A percentile compares a stretch with the other conserved stretches of the same genome.
These are phyloP conservation scores for Callorhinus ursinus DNA, from an alignment of 2,113 vertebrate genomes.

Conservation along the genomic window DNA sequence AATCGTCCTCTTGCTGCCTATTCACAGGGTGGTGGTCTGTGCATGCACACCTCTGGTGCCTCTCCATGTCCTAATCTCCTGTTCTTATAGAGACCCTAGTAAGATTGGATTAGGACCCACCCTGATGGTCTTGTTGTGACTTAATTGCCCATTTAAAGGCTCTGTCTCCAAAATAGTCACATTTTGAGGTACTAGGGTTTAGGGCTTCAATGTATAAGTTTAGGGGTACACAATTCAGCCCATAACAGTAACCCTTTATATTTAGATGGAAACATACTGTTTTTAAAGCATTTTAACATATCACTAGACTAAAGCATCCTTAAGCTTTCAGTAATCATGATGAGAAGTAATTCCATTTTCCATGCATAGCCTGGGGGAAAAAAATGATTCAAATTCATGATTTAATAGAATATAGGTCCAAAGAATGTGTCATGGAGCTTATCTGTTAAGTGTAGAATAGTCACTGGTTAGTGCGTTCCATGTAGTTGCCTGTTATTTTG, in stretches of 20 bases:
- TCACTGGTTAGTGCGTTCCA: not conserved
- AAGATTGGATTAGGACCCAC: not conserved
- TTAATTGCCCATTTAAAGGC: not conserved
- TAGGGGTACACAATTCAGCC: not conserved
- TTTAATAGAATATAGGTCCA: not conserved
- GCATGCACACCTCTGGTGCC: not conserved
- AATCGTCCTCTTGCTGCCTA: rapidly evolving
- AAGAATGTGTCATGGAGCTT: not conserved
- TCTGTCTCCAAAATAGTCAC: not conserved
- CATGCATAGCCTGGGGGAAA: not conserved
- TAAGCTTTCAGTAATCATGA: not conserved
- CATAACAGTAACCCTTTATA: not conserved
- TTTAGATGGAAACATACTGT: not conserved
- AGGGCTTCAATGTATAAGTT: not conserved
- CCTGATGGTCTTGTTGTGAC: not conserved
- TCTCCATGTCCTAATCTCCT: not conserved
- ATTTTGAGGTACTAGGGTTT: not conserved
- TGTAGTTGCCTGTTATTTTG: not conserved
- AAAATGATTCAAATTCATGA: not conserved
- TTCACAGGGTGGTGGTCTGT: not conserved
- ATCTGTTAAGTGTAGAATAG: not conserved
- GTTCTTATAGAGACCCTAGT: not conserved
- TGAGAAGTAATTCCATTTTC: not conserved
- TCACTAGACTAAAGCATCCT: not conserved
- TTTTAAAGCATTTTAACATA: not conserved